Base-by-base conservation (phyloP, 2,797 vertebrate genomes). In the Spea hammondii region DNA sequence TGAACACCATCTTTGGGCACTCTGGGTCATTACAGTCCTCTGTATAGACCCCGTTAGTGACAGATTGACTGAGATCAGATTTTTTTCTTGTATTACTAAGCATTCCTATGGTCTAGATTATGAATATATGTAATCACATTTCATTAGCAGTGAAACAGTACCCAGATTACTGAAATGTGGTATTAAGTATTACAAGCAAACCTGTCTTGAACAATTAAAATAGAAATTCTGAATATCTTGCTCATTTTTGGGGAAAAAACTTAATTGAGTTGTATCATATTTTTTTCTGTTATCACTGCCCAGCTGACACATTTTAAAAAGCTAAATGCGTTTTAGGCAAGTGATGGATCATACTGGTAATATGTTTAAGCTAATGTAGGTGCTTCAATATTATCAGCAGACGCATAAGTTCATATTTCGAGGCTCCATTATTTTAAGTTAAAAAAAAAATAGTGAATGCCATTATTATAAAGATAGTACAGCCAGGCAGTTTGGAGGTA, bases 391-490 rank as follows among this genome's bases (percentile, higher is more conserved):
- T 54, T 32, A 74, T 59, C 80, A 78, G 55, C 47, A 77, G 45
- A 4, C 74, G 8, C 85, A 8, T 70, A 59, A 4, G 70, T 74
- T 5, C 64, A 79, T 59, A 76, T 83, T 78, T 74, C 70, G 78
- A 74, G 45, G 76, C 71, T 78, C 74, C 72, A 78, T 70, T 74
- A 82, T 77, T 75, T 78, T 78, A 78, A 82, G 76, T 72, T 74
- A 62, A 47, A 69, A 78, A 75, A 74, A 59, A 79, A 66, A 72
- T 64, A 75, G 66, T 65, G 72, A 82, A 82, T 82, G 72, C 79
- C 75, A 76, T 45, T 74, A 0, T 79, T 83, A 78, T 48, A 83
- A 82, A 75, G 78, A 75, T 67, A 68, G 73, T 47, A 69, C 77
- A 0, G 0, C 71, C 76, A 50, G 71, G 57, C 44, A 1, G 78